Evolutionary conservation across 2,888 invertebrate genomes (phyloP), one percentile per base, ranked within the genome.

Genomic region (Latheticus oryzae): DNA sequence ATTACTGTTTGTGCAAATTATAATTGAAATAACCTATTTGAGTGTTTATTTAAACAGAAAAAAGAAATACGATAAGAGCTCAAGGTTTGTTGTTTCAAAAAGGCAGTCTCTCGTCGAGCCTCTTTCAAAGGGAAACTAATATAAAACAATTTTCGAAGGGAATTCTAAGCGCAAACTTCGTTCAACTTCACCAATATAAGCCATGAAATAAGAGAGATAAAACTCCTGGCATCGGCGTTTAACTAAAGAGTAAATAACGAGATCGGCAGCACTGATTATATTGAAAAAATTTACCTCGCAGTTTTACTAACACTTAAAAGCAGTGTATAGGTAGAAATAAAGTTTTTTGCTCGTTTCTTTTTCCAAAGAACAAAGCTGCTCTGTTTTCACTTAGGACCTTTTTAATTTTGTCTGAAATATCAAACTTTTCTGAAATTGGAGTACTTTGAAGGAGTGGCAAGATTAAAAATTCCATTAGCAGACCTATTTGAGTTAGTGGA

Each of bases 151-250:
- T 47, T 47, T 43, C 43, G 11, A 28, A 17, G 16, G 47, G 47
- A 47, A 47, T 47, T 43, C 43, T 43, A 38, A 38, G 28, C 43
- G 30, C 16, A 30, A 43, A 28, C 28, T 43, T 43, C 28, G 43
- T n/a, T 8, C 47, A 47, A 47, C 32, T 47, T 47, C 33, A 21
- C 30, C 47, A 47, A 47, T 47, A 47, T 47, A 47, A 47, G 33
- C 33, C 33, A 21, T 23, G 47, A 13, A 43, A 43, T 43, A 43
- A 43, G 43, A 42, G 26, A 43, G 43, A 28, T 43, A 28, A 17
- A 43, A 30, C 43, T 9, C n/a, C n/a, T n/a, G 15, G 42, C 13
- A 26, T 12, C 13, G 28, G 30, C 30, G 19, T 30, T 43, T 43
- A 30, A 43, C 28, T 17, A 7, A 21, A 9, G 30, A 32, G 42